These are phyloP conservation scores for Apis cerana DNA, from an alignment of 1,140 invertebrate species.

Conservation along the genomic window DNA sequence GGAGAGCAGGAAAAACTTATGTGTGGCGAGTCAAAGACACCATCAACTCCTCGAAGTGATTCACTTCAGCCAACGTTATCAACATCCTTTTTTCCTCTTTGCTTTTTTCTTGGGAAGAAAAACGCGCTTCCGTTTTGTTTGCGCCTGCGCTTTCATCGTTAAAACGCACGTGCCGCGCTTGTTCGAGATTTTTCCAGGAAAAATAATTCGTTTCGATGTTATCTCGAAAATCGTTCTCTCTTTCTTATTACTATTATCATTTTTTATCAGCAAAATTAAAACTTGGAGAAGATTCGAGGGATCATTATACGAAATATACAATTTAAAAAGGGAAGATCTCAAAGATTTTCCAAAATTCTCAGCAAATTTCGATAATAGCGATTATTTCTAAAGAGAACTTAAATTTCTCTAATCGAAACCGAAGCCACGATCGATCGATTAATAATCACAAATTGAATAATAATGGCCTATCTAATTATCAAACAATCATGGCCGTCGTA, in stretches of 20 bases:
- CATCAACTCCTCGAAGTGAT: background rate
- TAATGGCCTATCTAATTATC: background rate
- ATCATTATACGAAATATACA: no score
- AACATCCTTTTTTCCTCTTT: background rate
- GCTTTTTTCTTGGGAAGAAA: background rate
- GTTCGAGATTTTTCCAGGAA: background rate
- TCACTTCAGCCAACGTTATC: background rate
- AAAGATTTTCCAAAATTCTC: no score
- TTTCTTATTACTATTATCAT: no score
- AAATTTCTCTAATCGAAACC: no score
- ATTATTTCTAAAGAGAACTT: no score
- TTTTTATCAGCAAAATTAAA: no score
- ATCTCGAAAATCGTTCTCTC: no score
- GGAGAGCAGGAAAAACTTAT: slow-evolving; percentile 1
- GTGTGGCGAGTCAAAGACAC: background rate
- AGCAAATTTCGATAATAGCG: no score
- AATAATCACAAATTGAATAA: no score
- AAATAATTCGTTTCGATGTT: background rate
- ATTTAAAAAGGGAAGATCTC: no score
- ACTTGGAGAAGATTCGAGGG: no score
- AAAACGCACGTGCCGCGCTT: background rate
- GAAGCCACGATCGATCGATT: no score
- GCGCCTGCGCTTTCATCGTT: background rate
- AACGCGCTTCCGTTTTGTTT: background rate
- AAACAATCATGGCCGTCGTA: background rate